Percentiles rank a stretch among this genome's conserved stretches.
phyloP scores from a whole-genome alignment of 1,140 invertebrate genomes.

The Spodoptera frugiperda region DNA sequence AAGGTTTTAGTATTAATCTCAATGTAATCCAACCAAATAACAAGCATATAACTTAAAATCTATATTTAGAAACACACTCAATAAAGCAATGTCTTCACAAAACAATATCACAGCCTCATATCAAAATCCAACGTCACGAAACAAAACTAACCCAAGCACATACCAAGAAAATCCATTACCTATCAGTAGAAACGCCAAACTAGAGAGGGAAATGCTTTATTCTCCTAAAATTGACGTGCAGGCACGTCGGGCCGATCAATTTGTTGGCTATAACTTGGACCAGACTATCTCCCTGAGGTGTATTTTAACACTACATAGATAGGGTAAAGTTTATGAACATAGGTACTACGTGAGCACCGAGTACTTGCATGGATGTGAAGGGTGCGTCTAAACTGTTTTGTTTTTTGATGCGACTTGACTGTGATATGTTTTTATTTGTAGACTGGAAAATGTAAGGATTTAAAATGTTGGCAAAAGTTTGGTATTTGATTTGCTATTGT shows the following conservation, averaged over 20 bases:
- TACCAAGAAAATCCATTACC: slow-evolving; percentile 4
- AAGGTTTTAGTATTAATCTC: too few relatives aligned
- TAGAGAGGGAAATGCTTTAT: not conserved
- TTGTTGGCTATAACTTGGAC: slow-evolving; percentile 32
- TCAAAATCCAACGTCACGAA: not conserved
- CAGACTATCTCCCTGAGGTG: slow-evolving; percentile 19
- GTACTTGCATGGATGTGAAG: too few relatives aligned
- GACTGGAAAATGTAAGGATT: too few relatives aligned
- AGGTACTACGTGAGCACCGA: not conserved
- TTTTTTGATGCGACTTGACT: not conserved
- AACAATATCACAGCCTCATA: too few relatives aligned
- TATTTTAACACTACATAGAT: slow-evolving; percentile 22
- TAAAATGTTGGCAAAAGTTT: too few relatives aligned
- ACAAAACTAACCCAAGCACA: not conserved
- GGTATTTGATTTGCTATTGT: too few relatives aligned
- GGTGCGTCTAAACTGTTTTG: not conserved
- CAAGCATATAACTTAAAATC: too few relatives aligned
- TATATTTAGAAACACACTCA: too few relatives aligned
- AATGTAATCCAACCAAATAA: too few relatives aligned
- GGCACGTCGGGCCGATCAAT: slow-evolving; percentile 26
- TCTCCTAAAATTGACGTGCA: not conserved
- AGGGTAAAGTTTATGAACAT: not conserved
- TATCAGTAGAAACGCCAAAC: not conserved
- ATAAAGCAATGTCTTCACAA: too few relatives aligned
- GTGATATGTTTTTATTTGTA: too few relatives aligned